Base-by-base conservation (phyloP, 2,888 invertebrate genomes). In the Caenorhabditis panamensis region DNA sequence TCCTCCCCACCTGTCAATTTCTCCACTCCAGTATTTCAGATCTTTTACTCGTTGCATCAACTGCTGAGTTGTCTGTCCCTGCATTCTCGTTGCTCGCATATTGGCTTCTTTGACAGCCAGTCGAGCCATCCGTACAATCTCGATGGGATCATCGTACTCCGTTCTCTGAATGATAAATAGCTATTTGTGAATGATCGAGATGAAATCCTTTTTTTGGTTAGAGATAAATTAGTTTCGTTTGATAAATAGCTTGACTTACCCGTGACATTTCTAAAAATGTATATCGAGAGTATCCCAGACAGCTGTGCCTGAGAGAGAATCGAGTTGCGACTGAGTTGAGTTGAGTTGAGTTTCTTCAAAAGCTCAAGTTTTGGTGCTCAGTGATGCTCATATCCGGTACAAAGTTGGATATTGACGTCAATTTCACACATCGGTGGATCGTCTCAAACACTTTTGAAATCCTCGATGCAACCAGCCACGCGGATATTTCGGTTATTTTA, bases 21-120 rank as follows among this genome's bases (percentile, higher is more conserved):
- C 89, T n/a, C 85, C 85, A n/a, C 88, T 89, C 89, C 89, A 89
- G 72, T 89, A 89, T 62, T 88, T 88, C 54, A 89, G 81, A 67
- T 89, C 89, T 59, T 89, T 89, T 22, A 89, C 87, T 66, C 89
- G 62, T 68, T 89, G 88, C 41, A 85, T 79, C 51, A 89, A 72
- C 67, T 89, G 89, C 53, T 89, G 88, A 6, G 89, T 89, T 8
- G 89, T 89, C 51, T 88, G 87, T 24, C 86, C 87, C 73, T 89
- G 89, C 83, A 89, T 84, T 26, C 88, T 75, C 8, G 83, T 80
- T 3, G 89, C 89, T 20, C 88, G 82, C 75, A 87, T 86, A 75
- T 89, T 89, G 22, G 89, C 89, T 75, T 89, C 89, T 59, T 88
- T 89, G 77, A 89, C 89, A 20, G 88, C 86, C n/a, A 87, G 79